A percentile compares a stretch with the other conserved stretches of the same genome.
Evolutionary conservation across 2,797 vertebrate species (phyloP).

Genomic region (Dipus sagitta): DNA sequence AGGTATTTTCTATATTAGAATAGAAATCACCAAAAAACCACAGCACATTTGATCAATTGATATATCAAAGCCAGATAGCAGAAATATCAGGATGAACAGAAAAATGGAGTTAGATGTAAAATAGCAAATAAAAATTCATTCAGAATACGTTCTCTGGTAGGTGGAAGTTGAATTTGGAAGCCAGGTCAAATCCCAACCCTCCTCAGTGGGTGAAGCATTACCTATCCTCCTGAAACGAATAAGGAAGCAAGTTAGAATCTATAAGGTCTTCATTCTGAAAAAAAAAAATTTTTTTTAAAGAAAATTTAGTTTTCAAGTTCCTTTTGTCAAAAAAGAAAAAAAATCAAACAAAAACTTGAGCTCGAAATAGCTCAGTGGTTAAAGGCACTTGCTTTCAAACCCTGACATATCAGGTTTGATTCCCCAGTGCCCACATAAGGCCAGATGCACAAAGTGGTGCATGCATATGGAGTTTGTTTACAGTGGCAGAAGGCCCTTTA

Average conservation of each 20-base stretch:
- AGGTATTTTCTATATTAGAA: background rate
- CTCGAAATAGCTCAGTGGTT: too few species aligned
- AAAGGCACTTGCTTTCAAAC: too few species aligned
- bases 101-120: background rate
- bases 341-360: background rate
- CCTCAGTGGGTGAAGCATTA: background rate
- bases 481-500: too few species aligned
- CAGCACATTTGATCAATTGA: background rate
- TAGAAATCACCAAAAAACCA: background rate
- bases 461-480: too few species aligned
- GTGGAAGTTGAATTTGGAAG: too few species aligned
- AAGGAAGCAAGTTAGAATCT: background rate
- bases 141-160: background rate
- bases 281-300: too few species aligned
- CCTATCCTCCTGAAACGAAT: background rate
- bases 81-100: background rate
- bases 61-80: background rate
- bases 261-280: background rate
- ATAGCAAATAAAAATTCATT: background rate
- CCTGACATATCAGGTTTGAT: too few species aligned
- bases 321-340: too few species aligned
- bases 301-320: conserved; percentile 11
- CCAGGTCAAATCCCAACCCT: background rate
- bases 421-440: too few species aligned
- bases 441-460: too few species aligned